Conservation (phyloP, 2,113 vertebrate species). For the Fukomys damarensis region DNA sequence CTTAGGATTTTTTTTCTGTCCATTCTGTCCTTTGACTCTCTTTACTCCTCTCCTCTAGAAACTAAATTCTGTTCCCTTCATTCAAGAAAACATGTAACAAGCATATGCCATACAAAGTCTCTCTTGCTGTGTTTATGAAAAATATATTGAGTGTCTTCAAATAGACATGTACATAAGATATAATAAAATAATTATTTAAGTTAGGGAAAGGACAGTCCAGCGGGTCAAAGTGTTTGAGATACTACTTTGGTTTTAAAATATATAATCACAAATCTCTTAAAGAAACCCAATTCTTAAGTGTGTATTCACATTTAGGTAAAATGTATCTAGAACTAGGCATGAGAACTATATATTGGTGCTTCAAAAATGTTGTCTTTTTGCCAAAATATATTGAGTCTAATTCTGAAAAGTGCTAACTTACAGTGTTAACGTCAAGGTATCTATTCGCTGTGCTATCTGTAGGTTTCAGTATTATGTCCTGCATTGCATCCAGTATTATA, state of each 20-base stretch:
- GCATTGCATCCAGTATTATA: no score
- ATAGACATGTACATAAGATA: neutral
- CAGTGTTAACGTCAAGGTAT: conserved; percentile 4
- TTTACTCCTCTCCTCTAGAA: neutral
- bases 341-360: neutral
- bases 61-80: neutral
- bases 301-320: neutral
- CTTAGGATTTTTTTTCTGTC: neutral
- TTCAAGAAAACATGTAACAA: neutral
- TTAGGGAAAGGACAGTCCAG: neutral
- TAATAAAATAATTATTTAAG: neutral
- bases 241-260: conserved; percentile 32
- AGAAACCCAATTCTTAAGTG: neutral
- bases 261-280: neutral
- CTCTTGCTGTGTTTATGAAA: neutral
- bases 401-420: neutral
- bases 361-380: neutral
- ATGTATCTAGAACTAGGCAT: neutral
- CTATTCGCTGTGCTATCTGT: neutral
- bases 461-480: neutral
- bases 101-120: neutral
- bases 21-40: neutral
- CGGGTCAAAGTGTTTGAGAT: neutral
- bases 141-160: neutral
- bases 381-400: conserved; percentile 2